Evolutionary conservation across 1,140 invertebrate genomes (phyloP), one percentile per base, ranked within the genome.

Genomic region (Drosophila serrata): DNA sequence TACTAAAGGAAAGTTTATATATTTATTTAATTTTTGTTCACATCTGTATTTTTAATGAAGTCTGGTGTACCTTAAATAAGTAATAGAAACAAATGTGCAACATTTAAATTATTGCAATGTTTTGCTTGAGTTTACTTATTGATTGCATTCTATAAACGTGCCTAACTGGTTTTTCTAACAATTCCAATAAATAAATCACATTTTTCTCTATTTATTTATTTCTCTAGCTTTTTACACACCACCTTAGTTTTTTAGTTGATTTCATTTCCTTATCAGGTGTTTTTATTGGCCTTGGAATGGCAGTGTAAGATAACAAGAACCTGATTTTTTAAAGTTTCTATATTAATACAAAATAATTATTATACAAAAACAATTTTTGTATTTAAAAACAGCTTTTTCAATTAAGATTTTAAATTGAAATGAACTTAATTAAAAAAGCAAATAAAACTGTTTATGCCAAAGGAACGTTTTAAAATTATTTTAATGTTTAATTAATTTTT

Each of bases 111-210:
- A 17, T 15, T 61, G 29, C 56, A 27, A 9, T 61, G 29, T 43
- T 61, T 60, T 42, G 9, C 19, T 35, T n/a, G 6, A 42, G 3
- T 35, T 61, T 17, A 19, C 39, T 19, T 31, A 12, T 8, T 43
- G n/a, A 61, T 15, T 61, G 29, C 59, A 35, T 43, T 62, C 39
- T 61, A 17, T 11, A 40, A 68, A 68, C 61, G 62, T 42, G 64
- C n/a, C 61, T 15, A 51, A 55, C 64, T 29, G 63, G 46, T 68
- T 69, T 68, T 19, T 13, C 4, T 6, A 49, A 49, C 19, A 48
- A 13, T 29, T 3, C 11, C 12, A 27, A 19, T 69, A 40, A 40
- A 27, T 33, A 15, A 24, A 27, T 39, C 27, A 37, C 5, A 19
- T 48, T 31, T 40, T 53, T 12, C 19, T 43, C 4, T 31, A 31